phyloP scores from a whole-genome alignment of 2,888 invertebrate genomes.

The Hymenopus coronatus region DNA sequence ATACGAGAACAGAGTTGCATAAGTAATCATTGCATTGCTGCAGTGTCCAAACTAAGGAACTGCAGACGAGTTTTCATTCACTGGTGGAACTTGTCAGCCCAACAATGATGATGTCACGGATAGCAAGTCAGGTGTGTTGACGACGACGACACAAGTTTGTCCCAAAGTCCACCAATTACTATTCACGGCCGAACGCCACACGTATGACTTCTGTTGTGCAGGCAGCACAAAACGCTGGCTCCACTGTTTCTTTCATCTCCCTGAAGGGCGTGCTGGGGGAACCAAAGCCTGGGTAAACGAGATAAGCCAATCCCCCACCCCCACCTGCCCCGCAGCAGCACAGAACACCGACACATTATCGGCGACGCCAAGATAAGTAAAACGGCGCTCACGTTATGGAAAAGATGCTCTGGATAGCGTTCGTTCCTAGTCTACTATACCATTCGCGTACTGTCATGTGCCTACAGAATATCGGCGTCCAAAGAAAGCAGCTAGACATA shows the following conservation, averaged over 20 bases:
- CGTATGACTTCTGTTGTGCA: neutral
- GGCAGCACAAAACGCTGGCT: neutral
- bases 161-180: too few relatives aligned
- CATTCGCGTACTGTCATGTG: too few relatives aligned
- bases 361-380: neutral
- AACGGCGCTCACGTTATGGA: neutral
- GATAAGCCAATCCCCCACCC: conserved; percentile 26
- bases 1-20: too few relatives aligned
- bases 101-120: neutral
- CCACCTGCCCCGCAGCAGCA: neutral
- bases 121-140: neutral
- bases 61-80: too few relatives aligned
- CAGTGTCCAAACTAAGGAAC: neutral
- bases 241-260: neutral
- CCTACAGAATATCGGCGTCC: too few relatives aligned
- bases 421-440: neutral
- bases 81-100: too few relatives aligned
- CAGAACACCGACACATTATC: neutral
- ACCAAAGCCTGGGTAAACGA: conserved; percentile 22
- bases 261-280: neutral
- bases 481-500: too few relatives aligned
- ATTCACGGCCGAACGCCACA: neutral
- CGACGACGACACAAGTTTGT: neutral
- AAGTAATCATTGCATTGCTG: neutral
- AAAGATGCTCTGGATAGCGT: neutral